Evolutionary conservation across 1,140 invertebrate species (phyloP).

Genomic region (Bicyclus anynana): DNA sequence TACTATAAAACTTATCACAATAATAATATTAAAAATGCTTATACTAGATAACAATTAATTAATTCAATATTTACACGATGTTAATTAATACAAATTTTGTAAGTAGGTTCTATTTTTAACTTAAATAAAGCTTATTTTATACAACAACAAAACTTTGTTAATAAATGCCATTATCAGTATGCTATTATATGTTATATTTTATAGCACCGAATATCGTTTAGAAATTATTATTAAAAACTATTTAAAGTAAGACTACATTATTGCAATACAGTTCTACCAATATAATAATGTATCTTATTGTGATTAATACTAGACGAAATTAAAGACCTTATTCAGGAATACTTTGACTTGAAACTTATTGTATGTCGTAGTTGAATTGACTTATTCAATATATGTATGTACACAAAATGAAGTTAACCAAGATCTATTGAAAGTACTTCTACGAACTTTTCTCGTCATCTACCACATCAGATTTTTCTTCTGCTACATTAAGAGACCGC

Average conservation of each 20-base stretch:
- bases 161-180: constrained; percentile 1
- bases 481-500: constrained; percentile 28
- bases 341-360: no score
- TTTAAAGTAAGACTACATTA: no score
- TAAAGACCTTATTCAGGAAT: no score
- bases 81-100: constrained; percentile 2
- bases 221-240: not conserved
- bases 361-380: no score
- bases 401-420: no score
- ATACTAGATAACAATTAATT: constrained; percentile 7
- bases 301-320: no score
- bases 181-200: not conserved
- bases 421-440: no score
- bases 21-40: constrained; percentile 14
- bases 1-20: constrained; percentile 22
- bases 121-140: constrained; percentile 1
- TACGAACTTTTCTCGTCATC: constrained; percentile 28
- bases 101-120: not conserved
- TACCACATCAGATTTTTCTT: constrained; percentile 45
- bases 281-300: no score
- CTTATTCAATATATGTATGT: no score
- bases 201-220: not conserved
- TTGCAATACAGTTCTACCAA: no score
- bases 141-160: constrained; percentile 3
- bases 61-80: constrained; percentile 13